A percentile compares a stretch with the other conserved stretches of the same genome.
Evolutionary conservation across 2,888 invertebrate species (phyloP).

Genomic region (Trichacis sp.): DNA sequence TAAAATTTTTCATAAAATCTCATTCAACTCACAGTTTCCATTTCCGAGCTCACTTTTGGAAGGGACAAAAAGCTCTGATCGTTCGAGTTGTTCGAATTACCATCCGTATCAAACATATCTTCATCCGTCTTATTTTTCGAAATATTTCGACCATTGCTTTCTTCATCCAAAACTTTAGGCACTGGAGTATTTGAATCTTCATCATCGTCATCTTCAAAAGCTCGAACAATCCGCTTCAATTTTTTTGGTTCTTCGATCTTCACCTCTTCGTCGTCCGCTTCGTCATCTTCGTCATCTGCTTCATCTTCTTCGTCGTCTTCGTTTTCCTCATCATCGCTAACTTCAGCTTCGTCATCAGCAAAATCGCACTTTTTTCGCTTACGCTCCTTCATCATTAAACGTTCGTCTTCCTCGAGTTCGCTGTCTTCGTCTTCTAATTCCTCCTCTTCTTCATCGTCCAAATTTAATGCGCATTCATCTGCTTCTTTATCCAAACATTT

Average conservation of each 20-base stretch:
- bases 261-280: conserved; percentile 72
- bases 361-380: conserved; percentile 57
- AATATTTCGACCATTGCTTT: conserved; percentile 18
- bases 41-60: conserved; percentile 43
- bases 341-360: conserved; percentile 70
- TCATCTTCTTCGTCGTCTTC: conserved; percentile 67
- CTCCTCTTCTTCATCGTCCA: conserved; percentile 53
- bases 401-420: conserved; percentile 56
- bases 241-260: conserved; percentile 61
- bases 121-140: conserved; percentile 55
- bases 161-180: conserved; percentile 15
- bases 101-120: conserved; percentile 54
- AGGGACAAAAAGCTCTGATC: conserved; percentile 65
- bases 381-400: conserved; percentile 38
- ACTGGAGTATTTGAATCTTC: conserved; percentile 55
- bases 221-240: conserved; percentile 51
- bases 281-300: conserved; percentile 65
- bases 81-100: conserved; percentile 17
- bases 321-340: conserved; percentile 68
- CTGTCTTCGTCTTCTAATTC: conserved; percentile 53
- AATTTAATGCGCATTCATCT: conserved; percentile 47
- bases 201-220: conserved; percentile 71
- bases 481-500: conserved; percentile 64
- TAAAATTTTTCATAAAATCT: conserved; percentile 53
- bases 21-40: conserved; percentile 51